Evolutionary conservation across 2,888 invertebrate species (phyloP).

Genomic region (Cryptocheilus praepositus): DNA sequence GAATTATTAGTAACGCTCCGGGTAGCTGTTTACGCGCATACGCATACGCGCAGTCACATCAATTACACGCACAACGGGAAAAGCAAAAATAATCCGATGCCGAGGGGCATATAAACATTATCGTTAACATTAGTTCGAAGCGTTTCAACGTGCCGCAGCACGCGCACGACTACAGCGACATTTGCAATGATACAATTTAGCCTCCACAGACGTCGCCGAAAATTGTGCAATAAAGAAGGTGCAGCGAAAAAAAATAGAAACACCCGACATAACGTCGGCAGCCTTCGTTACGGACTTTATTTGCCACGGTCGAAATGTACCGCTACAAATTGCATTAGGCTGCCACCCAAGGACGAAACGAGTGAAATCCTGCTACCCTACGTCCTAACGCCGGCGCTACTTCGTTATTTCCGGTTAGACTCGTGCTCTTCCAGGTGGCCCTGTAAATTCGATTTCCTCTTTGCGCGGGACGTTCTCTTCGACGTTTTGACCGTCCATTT

Average conservation of each 20-base stretch:
- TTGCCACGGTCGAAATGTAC: slow-evolving; percentile 19
- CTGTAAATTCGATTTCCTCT: slow-evolving; percentile 48
- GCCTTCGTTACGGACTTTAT: slow-evolving; percentile 7
- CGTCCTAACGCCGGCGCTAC: slow-evolving; percentile 33
- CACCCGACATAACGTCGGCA: slow-evolving; percentile 11
- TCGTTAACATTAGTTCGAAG: slow-evolving; percentile 3
- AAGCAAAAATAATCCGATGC: no score
- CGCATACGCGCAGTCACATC: no score
- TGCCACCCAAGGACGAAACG: slow-evolving; percentile 27
- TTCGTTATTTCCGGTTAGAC: slow-evolving; percentile 49
- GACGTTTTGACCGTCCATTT: slow-evolving; percentile 37
- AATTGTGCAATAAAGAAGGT: no score
- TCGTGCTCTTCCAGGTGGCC: slow-evolving; percentile 32
- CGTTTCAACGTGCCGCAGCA: not conserved
- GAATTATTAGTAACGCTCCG: no score
- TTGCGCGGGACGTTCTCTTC: slow-evolving; percentile 22
- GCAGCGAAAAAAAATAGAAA: slow-evolving; percentile 15
- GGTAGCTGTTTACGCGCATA: no score
- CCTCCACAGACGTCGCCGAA: no score
- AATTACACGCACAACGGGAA: no score
- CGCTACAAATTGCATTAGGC: slow-evolving; percentile 39
- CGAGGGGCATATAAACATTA: no score
- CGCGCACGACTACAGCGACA: slow-evolving; percentile 14
- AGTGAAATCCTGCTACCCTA: slow-evolving; percentile 25
- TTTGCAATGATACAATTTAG: not conserved